A percentile compares a stretch with the other conserved stretches of the same genome.
These are phyloP conservation scores for Thamnophis elegans DNA, from an alignment of 2,797 vertebrate genomes.

Conservation along the genomic window DNA sequence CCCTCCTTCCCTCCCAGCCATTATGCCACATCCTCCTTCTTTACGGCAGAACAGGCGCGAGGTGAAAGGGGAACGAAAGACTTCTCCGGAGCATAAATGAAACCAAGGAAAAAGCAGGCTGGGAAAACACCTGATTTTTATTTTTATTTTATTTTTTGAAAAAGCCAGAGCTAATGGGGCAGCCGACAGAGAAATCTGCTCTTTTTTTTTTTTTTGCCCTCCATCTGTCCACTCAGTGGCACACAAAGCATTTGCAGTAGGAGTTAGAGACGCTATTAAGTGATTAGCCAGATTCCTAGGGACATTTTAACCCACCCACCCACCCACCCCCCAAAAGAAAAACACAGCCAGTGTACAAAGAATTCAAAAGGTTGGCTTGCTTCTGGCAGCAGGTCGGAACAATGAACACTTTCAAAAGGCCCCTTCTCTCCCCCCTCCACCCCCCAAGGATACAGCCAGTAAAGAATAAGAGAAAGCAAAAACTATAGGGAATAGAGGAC, in stretches of 20 bases:
- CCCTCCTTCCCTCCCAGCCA: neutral
- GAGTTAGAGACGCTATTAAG: slow-evolving; percentile 56
- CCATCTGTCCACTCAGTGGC: slow-evolving; percentile 55
- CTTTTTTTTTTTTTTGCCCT: neutral
- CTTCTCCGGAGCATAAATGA: slow-evolving; percentile 10
- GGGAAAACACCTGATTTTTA: slow-evolving; percentile 40
- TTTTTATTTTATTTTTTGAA: neutral
- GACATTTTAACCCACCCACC: slow-evolving; percentile 4
- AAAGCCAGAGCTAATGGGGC: slow-evolving; percentile 39
- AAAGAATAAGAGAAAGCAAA: slow-evolving; percentile 65
- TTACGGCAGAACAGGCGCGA: neutral
- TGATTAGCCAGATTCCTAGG: slow-evolving; percentile 67
- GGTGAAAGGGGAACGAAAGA: neutral
- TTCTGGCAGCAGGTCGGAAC: slow-evolving; percentile 58
- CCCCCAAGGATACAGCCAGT: slow-evolving; percentile 25
- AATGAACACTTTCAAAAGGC: slow-evolving; percentile 66
- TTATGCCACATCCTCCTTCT: slow-evolving; percentile 31
- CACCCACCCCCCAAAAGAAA: neutral
- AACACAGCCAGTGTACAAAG: neutral
- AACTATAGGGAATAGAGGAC: slow-evolving; percentile 46
- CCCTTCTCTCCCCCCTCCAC: no score
- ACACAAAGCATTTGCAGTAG: slow-evolving; percentile 55
- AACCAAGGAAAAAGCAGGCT: slow-evolving; percentile 24
- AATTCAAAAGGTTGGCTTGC: slow-evolving; percentile 23
- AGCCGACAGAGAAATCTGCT: slow-evolving; percentile 44